Conservation (phyloP, 2,888 invertebrate genomes). For the Oscheius sp. region DNA sequence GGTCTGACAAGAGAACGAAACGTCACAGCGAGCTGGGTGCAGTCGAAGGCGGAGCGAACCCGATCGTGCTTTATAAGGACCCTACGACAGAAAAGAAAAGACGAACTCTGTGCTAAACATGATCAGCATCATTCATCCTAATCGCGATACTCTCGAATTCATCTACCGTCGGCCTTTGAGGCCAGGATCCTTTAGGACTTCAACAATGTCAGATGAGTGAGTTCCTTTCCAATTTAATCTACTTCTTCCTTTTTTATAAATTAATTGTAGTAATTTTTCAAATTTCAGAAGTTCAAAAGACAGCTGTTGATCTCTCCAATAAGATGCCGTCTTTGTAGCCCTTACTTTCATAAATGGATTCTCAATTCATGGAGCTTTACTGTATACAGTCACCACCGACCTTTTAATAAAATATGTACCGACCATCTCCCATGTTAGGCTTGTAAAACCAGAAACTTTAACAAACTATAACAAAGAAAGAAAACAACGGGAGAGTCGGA, state of each 20-base stretch:
- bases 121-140: slow-evolving; percentile 61
- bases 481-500: not conserved
- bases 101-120: slow-evolving; percentile 30
- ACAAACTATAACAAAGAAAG: slow-evolving; percentile 1
- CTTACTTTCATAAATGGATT: slow-evolving; percentile 17
- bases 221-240: not conserved
- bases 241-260: not conserved
- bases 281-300: not conserved
- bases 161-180: slow-evolving; percentile 31
- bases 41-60: slow-evolving; percentile 17
- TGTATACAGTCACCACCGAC: slow-evolving; percentile 1
- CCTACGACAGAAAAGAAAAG: not conserved
- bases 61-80: slow-evolving; percentile 6
- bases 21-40: slow-evolving; percentile 29
- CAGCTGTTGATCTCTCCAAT: not conserved
- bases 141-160: slow-evolving; percentile 53
- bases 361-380: slow-evolving; percentile 19
- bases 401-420: slow-evolving; percentile 13
- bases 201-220: slow-evolving; percentile 9
- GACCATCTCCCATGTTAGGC: not conserved
- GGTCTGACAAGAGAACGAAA: no score
- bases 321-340: not conserved
- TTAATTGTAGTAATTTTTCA: not conserved
- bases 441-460: slow-evolving; percentile 20
- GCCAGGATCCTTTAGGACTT: not conserved